These are phyloP conservation scores for Pogonocichla stellata DNA, from an alignment of 2,113 vertebrate genomes.

Conservation along the genomic window DNA sequence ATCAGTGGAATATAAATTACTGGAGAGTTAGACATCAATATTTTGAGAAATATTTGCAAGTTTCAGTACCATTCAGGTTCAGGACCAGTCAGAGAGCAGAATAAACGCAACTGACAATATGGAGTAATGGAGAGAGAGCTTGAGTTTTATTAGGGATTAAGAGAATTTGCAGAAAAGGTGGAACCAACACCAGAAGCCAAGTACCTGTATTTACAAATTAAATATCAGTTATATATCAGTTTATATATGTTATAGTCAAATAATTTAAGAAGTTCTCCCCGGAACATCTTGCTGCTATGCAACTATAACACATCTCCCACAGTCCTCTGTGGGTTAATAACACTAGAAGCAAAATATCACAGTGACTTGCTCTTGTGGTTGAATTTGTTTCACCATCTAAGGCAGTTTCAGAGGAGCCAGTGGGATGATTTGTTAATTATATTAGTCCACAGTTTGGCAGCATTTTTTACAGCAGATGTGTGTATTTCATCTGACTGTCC, in stretches of 20 bases:
- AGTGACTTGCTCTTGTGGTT: not conserved
- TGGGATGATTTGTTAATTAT: not conserved
- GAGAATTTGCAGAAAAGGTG: not conserved
- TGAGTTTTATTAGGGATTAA: not conserved
- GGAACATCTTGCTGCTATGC: not conserved
- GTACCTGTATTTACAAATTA: not conserved
- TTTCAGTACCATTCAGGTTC: not conserved
- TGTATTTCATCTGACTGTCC: not conserved
- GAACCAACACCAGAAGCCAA: not conserved
- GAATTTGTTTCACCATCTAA: slow-evolving; percentile 15
- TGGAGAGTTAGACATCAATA: not conserved
- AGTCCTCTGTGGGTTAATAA: not conserved
- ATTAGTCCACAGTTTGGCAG: not conserved
- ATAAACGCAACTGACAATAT: not conserved
- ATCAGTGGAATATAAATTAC: not conserved
- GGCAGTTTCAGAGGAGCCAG: not conserved
- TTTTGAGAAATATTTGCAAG: not conserved
- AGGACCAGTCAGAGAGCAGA: not conserved
- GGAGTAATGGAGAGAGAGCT: not conserved
- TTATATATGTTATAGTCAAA: not conserved
- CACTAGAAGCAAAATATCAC: not conserved
- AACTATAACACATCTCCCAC: not conserved
- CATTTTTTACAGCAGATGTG: not conserved
- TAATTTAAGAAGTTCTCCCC: not conserved
- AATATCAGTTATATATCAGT: not conserved